phyloP scores from a whole-genome alignment of 2,888 invertebrate species.

The Cybosia mesomella region DNA sequence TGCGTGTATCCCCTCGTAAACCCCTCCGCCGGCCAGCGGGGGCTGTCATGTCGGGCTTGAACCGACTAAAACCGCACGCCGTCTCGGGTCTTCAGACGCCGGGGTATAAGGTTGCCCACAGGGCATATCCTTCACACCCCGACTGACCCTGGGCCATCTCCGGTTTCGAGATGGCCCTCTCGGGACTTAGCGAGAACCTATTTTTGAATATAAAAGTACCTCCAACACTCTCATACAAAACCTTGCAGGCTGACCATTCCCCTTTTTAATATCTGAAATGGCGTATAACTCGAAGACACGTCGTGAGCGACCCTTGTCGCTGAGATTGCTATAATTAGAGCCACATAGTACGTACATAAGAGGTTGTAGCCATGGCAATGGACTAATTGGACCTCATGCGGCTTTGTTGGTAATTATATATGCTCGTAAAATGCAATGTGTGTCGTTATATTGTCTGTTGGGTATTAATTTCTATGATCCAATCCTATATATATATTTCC shows the following conservation, averaged over 20 bases:
- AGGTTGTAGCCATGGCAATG: neutral
- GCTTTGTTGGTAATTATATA: neutral
- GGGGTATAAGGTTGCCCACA: too few species aligned
- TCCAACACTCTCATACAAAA: neutral
- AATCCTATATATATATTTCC: neutral
- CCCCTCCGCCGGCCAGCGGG: too few species aligned
- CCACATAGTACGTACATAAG: neutral
- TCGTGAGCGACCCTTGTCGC: constrained; percentile 8
- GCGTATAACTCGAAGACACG: neutral
- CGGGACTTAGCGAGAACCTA: neutral
- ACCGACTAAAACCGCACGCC: too few species aligned
- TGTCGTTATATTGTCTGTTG: neutral
- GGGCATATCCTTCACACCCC: too few species aligned
- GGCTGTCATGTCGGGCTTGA: too few species aligned
- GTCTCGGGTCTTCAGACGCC: too few species aligned
- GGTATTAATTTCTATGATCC: neutral
- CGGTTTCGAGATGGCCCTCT: too few species aligned
- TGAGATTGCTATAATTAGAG: constrained; percentile 3
- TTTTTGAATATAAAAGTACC: too few species aligned
- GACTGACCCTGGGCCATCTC: too few species aligned
- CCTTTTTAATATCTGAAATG: neutral
- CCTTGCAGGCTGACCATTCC: neutral
- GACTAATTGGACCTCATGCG: neutral
- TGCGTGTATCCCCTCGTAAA: too few species aligned
- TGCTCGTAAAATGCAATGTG: neutral